These are phyloP conservation scores for Pseudonaja textilis DNA, from an alignment of 2,113 vertebrate genomes.

Conservation along the genomic window DNA sequence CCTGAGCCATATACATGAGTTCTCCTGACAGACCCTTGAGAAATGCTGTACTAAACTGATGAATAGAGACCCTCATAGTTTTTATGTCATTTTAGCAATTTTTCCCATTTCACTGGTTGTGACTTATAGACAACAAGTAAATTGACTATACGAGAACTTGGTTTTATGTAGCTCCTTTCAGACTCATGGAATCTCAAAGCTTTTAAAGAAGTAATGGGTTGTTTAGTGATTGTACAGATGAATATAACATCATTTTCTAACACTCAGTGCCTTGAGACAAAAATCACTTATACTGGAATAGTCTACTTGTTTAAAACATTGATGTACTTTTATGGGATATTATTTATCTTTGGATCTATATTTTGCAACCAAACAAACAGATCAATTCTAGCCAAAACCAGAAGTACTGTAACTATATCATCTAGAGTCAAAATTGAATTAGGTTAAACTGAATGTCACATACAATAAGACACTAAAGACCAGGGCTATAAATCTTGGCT, in stretches of 20 bases:
- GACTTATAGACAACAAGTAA: constrained; percentile 36
- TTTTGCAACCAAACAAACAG: background rate
- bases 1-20: constrained; percentile 27
- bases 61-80: constrained; percentile 25
- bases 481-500: background rate
- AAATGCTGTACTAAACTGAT: constrained; percentile 30
- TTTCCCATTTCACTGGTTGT: constrained; percentile 38
- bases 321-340: constrained; percentile 23
- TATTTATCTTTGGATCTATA: constrained; percentile 27
- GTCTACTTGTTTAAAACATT: constrained; percentile 20
- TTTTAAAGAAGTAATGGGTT: constrained; percentile 34
- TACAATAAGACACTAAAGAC: background rate
- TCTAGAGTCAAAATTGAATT: background rate
- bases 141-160: constrained; percentile 26
- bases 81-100: constrained; percentile 32
- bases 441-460: background rate
- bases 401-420: background rate
- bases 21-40: constrained; percentile 30
- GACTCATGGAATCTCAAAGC: constrained; percentile 27
- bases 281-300: constrained; percentile 8
- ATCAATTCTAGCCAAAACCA: constrained; percentile 12
- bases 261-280: constrained; percentile 25
- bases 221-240: constrained; percentile 25
- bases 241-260: constrained; percentile 23
- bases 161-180: constrained; percentile 23